A percentile compares a stretch with the other conserved stretches of the same genome.
Evolutionary conservation across 2,888 invertebrate species (phyloP).

Genomic region (Dolomedes plantarius): DNA sequence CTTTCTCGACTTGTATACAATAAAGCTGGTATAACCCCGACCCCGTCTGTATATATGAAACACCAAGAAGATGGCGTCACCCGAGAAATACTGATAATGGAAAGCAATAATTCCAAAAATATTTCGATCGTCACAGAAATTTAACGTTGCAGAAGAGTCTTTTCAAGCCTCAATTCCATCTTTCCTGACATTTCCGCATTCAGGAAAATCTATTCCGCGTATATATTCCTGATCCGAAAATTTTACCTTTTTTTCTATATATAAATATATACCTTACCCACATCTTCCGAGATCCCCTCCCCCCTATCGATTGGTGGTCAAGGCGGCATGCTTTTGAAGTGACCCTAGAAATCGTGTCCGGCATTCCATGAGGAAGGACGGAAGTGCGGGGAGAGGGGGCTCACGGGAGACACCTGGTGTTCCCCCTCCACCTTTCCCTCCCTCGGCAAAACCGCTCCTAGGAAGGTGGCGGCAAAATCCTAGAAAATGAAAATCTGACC

Average conservation of each 20-base stretch:
- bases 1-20: too few relatives aligned
- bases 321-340: constrained; percentile 19
- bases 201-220: constrained; percentile 25
- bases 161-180: constrained; percentile 11
- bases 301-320: constrained; percentile 22
- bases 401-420: constrained; percentile 66
- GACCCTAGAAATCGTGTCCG: constrained; percentile 64
- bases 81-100: neutral
- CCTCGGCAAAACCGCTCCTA: neutral
- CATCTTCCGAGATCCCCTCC: neutral
- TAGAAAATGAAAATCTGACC: constrained; percentile 56
- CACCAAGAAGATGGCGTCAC: neutral
- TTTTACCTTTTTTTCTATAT: neutral
- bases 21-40: too few relatives aligned
- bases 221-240: neutral
- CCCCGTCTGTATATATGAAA: neutral
- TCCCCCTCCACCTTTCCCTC: constrained; percentile 4
- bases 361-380: constrained; percentile 49
- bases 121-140: neutral
- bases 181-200: constrained; percentile 49
- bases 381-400: constrained; percentile 25
- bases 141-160: constrained; percentile 8
- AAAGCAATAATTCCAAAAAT: constrained; percentile 9
- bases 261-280: neutral
- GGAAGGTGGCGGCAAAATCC: neutral